These are phyloP conservation scores for Rhagonycha lutea DNA, from an alignment of 2,888 invertebrate genomes.

Conservation along the genomic window DNA sequence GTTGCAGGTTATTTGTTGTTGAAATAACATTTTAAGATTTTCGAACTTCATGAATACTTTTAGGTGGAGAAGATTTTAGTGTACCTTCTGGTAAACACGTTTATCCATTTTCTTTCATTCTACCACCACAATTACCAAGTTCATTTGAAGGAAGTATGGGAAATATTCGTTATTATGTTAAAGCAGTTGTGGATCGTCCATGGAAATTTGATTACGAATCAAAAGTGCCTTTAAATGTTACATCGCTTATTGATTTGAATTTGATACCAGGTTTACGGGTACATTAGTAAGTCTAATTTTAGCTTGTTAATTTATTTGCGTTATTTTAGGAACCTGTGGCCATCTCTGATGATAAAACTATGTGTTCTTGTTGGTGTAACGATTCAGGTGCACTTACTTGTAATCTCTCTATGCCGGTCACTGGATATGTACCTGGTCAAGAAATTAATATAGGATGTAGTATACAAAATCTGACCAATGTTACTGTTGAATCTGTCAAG, in stretches of 20 bases:
- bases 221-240: conserved; percentile 38
- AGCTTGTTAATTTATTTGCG: neutral
- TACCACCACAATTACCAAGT: conserved; percentile 43
- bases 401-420: conserved; percentile 10
- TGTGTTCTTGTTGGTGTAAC: conserved; percentile 22
- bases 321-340: neutral
- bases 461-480: conserved; percentile 70
- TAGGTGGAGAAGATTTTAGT: conserved; percentile 39
- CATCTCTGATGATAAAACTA: conserved; percentile 13
- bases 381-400: conserved; percentile 12
- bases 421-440: conserved; percentile 79
- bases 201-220: conserved; percentile 46
- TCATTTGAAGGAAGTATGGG: conserved; percentile 41
- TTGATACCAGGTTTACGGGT: conserved; percentile 23
- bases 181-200: conserved; percentile 44
- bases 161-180: conserved; percentile 39
- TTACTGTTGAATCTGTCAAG: conserved; percentile 5
- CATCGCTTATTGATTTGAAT: conserved; percentile 42
- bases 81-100: conserved; percentile 43
- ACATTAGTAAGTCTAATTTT: neutral
- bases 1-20: conserved; percentile 12
- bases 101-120: conserved; percentile 41
- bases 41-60: conserved; percentile 5
- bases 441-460: conserved; percentile 70
- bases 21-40: neutral